Conservation (phyloP, 2,888 invertebrate genomes). For the Podabrus alpinus region DNA sequence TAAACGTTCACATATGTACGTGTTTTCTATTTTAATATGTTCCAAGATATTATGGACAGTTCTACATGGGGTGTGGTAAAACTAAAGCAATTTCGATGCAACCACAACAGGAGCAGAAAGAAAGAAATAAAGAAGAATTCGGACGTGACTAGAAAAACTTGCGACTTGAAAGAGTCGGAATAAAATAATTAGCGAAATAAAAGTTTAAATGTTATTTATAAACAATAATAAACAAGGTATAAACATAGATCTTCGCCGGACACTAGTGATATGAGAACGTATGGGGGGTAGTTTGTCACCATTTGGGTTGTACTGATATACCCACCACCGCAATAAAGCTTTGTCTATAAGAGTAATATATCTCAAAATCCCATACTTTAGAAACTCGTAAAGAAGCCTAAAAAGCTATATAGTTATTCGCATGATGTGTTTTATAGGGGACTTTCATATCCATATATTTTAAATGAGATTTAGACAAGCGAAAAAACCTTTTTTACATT, state of each 20-base stretch:
- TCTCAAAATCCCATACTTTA: slow-evolving; percentile 55
- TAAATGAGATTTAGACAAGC: slow-evolving; percentile 47
- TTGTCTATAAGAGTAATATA: slow-evolving; percentile 55
- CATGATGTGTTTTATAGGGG: slow-evolving; percentile 48
- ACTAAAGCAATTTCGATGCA: slow-evolving; percentile 37
- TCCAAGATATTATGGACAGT: slow-evolving; percentile 18
- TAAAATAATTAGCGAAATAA: neutral
- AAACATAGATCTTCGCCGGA: slow-evolving; percentile 20
- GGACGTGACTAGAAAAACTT: slow-evolving; percentile 38
- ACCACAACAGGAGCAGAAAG: slow-evolving; percentile 31
- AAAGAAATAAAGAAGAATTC: slow-evolving; percentile 28
- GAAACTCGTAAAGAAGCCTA: slow-evolving; percentile 53
- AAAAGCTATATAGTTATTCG: slow-evolving; percentile 51
- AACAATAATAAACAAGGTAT: slow-evolving; percentile 11
- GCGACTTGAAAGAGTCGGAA: slow-evolving; percentile 2
- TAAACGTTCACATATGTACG: slow-evolving; percentile 14
- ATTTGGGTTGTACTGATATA: slow-evolving; percentile 44
- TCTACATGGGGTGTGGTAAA: slow-evolving; percentile 17
- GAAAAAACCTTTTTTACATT: slow-evolving; percentile 37
- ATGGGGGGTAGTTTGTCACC: slow-evolving; percentile 51
- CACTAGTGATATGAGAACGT: slow-evolving; percentile 47
- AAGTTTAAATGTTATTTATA: neutral
- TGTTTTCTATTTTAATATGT: slow-evolving; percentile 26
- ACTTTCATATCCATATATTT: slow-evolving; percentile 48
- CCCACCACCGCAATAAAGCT: slow-evolving; percentile 50